A percentile compares a stretch with the other conserved stretches of the same genome.
phyloP scores from a whole-genome alignment of 2,888 invertebrate species.

The Ormyrus nitidulus region DNA sequence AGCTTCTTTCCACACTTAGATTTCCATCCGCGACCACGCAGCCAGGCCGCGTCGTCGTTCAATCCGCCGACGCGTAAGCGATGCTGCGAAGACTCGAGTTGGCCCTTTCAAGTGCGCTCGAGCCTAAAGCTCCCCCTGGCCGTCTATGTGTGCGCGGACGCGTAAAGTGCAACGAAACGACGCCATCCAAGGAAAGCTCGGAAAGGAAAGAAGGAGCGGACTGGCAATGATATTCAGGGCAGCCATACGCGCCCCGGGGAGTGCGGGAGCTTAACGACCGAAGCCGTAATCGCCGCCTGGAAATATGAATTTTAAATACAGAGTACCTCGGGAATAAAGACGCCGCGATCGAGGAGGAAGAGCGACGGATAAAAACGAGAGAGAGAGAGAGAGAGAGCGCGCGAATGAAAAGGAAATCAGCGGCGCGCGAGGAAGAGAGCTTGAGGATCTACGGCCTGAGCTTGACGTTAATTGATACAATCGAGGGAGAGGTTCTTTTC shows the following conservation, averaged over 20 bases:
- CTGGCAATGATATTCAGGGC: slow-evolving; percentile 64
- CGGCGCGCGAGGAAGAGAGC: slow-evolving; percentile 21
- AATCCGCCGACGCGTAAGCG: slow-evolving; percentile 29
- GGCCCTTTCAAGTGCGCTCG: slow-evolving; percentile 61
- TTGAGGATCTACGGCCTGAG: not conserved
- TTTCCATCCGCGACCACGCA: not conserved
- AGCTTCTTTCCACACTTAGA: not conserved
- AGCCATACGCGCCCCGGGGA: slow-evolving; percentile 42
- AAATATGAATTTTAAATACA: slow-evolving; percentile 46
- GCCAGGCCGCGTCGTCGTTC: not conserved
- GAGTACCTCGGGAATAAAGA: not conserved
- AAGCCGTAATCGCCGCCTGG: slow-evolving; percentile 16
- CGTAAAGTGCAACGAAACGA: slow-evolving; percentile 61
- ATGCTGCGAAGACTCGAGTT: not conserved
- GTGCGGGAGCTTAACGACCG: slow-evolving; percentile 13
- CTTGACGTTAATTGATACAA: slow-evolving; percentile 41
- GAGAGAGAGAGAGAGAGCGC: not conserved
- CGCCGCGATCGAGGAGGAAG: not conserved
- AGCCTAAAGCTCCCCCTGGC: slow-evolving; percentile 54
- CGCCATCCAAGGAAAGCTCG: not conserved
- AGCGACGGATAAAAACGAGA: not conserved
- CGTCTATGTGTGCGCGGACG: slow-evolving; percentile 53
- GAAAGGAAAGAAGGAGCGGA: slow-evolving; percentile 27
- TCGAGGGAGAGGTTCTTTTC: not conserved
- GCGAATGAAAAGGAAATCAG: not conserved